Conservation (phyloP, 2,113 vertebrate genomes). For the Pipa parva region DNA sequence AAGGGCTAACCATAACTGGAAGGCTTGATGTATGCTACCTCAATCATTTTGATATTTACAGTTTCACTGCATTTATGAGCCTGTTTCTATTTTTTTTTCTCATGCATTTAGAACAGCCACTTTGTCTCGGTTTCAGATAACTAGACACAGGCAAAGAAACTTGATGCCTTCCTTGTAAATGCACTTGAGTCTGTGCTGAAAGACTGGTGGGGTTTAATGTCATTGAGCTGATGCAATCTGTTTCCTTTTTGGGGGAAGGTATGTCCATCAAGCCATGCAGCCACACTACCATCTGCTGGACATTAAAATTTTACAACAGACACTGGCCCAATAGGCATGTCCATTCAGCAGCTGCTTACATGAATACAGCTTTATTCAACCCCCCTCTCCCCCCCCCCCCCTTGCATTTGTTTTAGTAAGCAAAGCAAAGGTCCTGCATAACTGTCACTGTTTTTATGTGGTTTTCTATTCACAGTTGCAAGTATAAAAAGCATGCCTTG, state of each 20-base stretch:
- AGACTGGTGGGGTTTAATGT: conserved; percentile 5
- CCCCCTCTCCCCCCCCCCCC: too few relatives aligned
- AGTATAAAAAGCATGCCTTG: too few relatives aligned
- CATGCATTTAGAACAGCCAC: neutral
- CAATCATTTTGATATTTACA: neutral
- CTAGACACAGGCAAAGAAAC: conserved; percentile 8
- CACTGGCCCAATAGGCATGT: too few relatives aligned
- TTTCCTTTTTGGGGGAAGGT: neutral
- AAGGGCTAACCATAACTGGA: neutral
- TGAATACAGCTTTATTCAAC: too few relatives aligned
- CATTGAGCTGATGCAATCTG: neutral
- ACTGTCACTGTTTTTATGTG: too few relatives aligned
- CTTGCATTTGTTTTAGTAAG: too few relatives aligned
- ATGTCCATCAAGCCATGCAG: neutral
- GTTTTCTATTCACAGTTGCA: too few relatives aligned
- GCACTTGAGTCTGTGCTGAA: conserved; percentile 15
- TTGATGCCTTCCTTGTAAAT: conserved; percentile 28
- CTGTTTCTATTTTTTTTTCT: neutral
- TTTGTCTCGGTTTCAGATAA: conserved; percentile 3
- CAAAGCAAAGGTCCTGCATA: too few relatives aligned
- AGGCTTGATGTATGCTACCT: too few relatives aligned
- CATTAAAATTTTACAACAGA: neutral
- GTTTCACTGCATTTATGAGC: neutral
- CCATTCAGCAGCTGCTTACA: too few relatives aligned
- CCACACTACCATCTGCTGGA: conserved; percentile 58